These are phyloP conservation scores for Pangasius larnaudii DNA, from an alignment of 2,797 vertebrate genomes.

Conservation along the genomic window DNA sequence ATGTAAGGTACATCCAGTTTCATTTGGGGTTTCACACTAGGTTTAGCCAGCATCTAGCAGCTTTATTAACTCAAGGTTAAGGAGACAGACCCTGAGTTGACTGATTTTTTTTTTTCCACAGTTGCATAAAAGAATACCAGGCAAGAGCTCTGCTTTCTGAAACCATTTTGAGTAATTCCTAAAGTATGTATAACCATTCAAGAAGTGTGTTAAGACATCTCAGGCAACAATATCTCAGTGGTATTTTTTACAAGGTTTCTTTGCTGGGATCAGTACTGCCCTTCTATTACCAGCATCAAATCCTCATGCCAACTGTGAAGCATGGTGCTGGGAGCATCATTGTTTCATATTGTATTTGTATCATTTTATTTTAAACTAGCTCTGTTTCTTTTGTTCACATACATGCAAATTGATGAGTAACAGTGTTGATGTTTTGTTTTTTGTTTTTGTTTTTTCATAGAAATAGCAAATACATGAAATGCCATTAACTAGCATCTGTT, in stretches of 20 bases:
- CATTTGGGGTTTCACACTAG: not conserved
- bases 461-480: not conserved
- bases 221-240: not conserved
- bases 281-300: not conserved
- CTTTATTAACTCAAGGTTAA: not conserved
- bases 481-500: too few relatives aligned
- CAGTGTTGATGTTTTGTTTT: not conserved
- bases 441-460: not conserved
- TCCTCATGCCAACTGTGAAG: not conserved
- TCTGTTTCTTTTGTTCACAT: not conserved
- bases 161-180: not conserved
- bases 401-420: not conserved
- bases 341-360: not conserved
- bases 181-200: not conserved
- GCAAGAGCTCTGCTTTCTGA: not conserved
- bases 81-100: not conserved
- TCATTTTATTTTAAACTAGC: not conserved
- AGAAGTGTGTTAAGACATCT: not conserved
- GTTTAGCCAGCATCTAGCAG: not conserved
- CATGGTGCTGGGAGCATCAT: not conserved
- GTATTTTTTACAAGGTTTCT: not conserved
- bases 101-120: not conserved
- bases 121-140: not conserved
- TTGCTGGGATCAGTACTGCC: not conserved
- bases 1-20: too few relatives aligned